Evolutionary conservation across 2,888 invertebrate species (phyloP).

Genomic region (Hypomecis punctinalis): DNA sequence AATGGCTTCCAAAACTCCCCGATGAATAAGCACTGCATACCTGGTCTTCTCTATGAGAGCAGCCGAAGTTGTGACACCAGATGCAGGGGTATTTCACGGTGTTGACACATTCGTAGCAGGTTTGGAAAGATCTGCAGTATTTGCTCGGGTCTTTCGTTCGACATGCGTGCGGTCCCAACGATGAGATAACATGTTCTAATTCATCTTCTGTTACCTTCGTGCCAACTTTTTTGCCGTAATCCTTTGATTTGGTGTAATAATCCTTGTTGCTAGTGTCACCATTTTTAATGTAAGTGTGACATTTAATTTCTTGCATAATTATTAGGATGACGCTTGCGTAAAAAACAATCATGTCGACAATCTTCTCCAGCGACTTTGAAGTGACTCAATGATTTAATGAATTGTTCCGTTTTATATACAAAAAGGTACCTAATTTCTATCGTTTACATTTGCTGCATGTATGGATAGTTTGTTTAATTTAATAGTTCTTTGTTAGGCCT

Average conservation of each 20-base stretch:
- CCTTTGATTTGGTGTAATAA: background rate
- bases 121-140: constrained; percentile 51
- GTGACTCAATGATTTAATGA: background rate
- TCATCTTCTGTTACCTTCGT: background rate
- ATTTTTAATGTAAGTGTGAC: constrained; percentile 1
- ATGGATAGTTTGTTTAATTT: constrained; percentile 4
- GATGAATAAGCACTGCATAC: constrained; percentile 42
- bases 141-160: constrained; percentile 15
- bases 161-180: background rate
- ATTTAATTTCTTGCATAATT: background rate
- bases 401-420: background rate
- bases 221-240: background rate
- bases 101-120: constrained; percentile 55
- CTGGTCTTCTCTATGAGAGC: constrained; percentile 47
- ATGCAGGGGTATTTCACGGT: constrained; percentile 50
- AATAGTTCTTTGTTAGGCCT: constrained; percentile 3
- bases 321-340: background rate
- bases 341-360: background rate
- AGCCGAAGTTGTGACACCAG: constrained; percentile 63
- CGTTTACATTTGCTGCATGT: background rate
- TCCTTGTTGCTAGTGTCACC: background rate
- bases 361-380: background rate
- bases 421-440: background rate
- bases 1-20: background rate
- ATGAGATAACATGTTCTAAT: background rate